phyloP scores from a whole-genome alignment of 2,888 invertebrate genomes.

The Ditula angustiorana region DNA sequence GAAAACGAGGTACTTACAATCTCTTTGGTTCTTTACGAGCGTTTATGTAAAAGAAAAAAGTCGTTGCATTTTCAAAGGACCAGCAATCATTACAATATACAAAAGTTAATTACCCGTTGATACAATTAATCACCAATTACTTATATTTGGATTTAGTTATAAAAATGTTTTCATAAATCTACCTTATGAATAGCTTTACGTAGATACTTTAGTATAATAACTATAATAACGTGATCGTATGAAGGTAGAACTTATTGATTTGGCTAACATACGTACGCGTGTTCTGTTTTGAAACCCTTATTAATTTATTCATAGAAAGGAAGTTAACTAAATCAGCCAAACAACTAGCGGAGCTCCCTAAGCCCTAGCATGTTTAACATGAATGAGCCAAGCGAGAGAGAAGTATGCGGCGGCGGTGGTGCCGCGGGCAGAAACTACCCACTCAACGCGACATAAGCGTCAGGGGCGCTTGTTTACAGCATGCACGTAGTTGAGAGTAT shows the following conservation, averaged over 20 bases:
- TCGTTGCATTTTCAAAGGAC: too few relatives aligned
- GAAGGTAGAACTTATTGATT: slow-evolving; percentile 2
- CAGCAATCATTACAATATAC: too few relatives aligned
- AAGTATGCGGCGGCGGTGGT: background rate
- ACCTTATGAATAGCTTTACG: too few relatives aligned
- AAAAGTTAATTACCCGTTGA: too few relatives aligned
- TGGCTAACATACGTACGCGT: background rate
- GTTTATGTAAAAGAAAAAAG: too few relatives aligned
- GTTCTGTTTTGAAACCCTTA: background rate
- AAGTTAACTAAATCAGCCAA: slow-evolving; percentile 6
- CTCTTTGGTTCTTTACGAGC: too few relatives aligned
- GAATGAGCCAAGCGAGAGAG: slow-evolving; percentile 10
- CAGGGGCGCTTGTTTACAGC: slow-evolving; percentile 34
- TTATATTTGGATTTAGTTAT: too few relatives aligned
- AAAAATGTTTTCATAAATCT: too few relatives aligned
- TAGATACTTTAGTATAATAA: too few relatives aligned
- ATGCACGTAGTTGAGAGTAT: slow-evolving; percentile 36
- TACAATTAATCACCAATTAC: too few relatives aligned
- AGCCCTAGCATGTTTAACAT: slow-evolving; percentile 20
- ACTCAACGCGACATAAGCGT: slow-evolving; percentile 32
- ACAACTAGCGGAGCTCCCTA: slow-evolving; percentile 2
- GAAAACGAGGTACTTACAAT: too few relatives aligned
- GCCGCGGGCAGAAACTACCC: slow-evolving; percentile 32
- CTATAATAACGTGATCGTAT: too few relatives aligned
- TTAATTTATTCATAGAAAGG: slow-evolving; percentile 10